Conservation (phyloP, 2,797 vertebrate species). For the Nannoperca australis region DNA sequence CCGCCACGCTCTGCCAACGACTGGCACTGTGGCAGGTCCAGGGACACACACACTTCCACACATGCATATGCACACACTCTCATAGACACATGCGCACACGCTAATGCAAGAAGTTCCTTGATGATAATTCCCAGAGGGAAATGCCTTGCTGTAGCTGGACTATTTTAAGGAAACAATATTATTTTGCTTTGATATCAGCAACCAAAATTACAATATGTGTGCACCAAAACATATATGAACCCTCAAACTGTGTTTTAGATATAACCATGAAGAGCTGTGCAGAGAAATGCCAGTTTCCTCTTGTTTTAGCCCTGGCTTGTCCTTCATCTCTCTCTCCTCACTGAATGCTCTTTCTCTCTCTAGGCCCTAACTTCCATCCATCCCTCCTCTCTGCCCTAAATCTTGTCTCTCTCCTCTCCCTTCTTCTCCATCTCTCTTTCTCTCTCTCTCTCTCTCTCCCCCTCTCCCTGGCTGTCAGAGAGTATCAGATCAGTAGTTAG, state of each 20-base stretch:
- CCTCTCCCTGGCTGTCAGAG: slow-evolving; percentile 73
- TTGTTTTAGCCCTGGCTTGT: slow-evolving; percentile 37
- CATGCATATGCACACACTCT: slow-evolving; percentile 73
- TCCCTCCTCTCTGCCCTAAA: slow-evolving; percentile 63
- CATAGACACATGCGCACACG: slow-evolving; percentile 16
- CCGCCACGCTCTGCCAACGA: slow-evolving; percentile 70
- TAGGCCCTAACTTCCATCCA: slow-evolving; percentile 58
- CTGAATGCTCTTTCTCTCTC: slow-evolving; percentile 55
- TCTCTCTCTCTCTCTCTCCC: slow-evolving; percentile 37
- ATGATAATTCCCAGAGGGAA: slow-evolving; percentile 61
- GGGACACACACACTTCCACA: slow-evolving; percentile 86
- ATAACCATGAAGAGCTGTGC: slow-evolving; percentile 5
- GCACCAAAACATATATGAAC: slow-evolving; percentile 15
- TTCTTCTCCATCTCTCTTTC: slow-evolving; percentile 44
- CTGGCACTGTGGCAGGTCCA: slow-evolving; percentile 80
- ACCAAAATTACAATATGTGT: slow-evolving; percentile 35
- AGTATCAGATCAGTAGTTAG: slow-evolving; percentile 84
- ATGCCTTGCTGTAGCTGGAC: slow-evolving; percentile 39
- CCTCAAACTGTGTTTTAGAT: slow-evolving; percentile 14
- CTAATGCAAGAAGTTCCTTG: slow-evolving; percentile 54
- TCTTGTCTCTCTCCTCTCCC: slow-evolving; percentile 54
- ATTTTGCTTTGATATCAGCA: slow-evolving; percentile 54
- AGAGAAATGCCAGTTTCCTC: slow-evolving; percentile 41
- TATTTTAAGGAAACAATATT: slow-evolving; percentile 51
- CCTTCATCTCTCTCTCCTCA: slow-evolving; percentile 50